Conservation (phyloP, 2,113 vertebrate species). For the Brachyhypopomus occidentalis region DNA sequence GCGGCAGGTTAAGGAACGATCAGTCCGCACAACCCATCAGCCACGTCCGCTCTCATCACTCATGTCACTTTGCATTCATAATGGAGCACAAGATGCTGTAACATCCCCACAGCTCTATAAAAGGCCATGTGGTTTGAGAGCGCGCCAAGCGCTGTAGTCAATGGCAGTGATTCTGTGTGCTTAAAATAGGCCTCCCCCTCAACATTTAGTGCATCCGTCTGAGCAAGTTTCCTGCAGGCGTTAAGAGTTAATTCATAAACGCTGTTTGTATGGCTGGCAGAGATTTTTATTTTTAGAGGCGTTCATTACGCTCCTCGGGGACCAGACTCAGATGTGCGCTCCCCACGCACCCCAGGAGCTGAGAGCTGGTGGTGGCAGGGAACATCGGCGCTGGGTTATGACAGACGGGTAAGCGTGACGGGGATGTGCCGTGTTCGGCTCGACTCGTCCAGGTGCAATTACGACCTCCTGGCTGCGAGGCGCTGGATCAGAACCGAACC, state of each 20-base stretch:
- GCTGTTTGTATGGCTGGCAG: slow-evolving; percentile 60
- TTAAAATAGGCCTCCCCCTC: slow-evolving; percentile 42
- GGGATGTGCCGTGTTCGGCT: slow-evolving; percentile 60
- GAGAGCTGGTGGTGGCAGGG: slow-evolving; percentile 64
- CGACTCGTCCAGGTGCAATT: slow-evolving; percentile 59
- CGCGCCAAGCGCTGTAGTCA: slow-evolving; percentile 38
- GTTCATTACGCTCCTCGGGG: slow-evolving; percentile 67
- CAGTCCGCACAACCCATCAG: slow-evolving; percentile 28
- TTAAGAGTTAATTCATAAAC: slow-evolving; percentile 68
- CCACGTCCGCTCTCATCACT: slow-evolving; percentile 22
- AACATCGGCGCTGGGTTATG: slow-evolving; percentile 72
- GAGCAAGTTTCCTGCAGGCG: slow-evolving; percentile 50
- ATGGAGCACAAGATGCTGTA: neutral
- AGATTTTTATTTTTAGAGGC: slow-evolving; percentile 71
- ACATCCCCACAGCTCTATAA: slow-evolving; percentile 14
- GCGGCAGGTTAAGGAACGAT: slow-evolving; percentile 11
- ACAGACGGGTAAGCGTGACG: slow-evolving; percentile 60
- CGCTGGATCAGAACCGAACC: slow-evolving; percentile 15
- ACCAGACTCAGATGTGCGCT: slow-evolving; percentile 56
- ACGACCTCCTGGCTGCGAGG: slow-evolving; percentile 51
- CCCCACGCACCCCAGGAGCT: slow-evolving; percentile 59
- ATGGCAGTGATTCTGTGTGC: slow-evolving; percentile 15
- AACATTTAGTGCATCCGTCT: slow-evolving; percentile 32
- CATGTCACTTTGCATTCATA: slow-evolving; percentile 26
- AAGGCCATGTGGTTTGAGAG: slow-evolving; percentile 13